Conservation (phyloP, 1,140 invertebrate genomes). For the Hesperophylax magnus region DNA sequence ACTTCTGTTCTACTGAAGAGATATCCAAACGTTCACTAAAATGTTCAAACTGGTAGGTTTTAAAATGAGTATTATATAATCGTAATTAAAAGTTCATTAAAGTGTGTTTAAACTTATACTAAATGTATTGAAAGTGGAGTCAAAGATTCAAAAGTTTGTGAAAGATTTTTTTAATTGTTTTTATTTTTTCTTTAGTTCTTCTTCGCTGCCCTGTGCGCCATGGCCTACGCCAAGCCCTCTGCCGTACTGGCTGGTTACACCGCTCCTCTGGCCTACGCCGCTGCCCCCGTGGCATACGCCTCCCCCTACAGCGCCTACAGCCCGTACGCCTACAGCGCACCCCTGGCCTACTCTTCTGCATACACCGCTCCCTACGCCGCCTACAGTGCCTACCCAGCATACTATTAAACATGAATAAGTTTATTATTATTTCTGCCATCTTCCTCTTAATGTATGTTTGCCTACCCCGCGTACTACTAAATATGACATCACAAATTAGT, state of each 20-base stretch:
- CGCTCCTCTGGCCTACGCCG: slow-evolving; percentile 47
- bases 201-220: slow-evolving; percentile 67
- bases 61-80: not conserved
- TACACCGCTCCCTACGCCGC: slow-evolving; percentile 48
- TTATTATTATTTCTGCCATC: no score
- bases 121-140: not conserved
- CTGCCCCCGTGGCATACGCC: slow-evolving; percentile 21
- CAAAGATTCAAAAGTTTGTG: no score
- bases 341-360: slow-evolving; percentile 45
- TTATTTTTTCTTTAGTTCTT: slow-evolving; percentile 51
- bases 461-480: no score
- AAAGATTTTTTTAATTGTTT: no score
- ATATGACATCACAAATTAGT: no score
- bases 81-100: not conserved
- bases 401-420: slow-evolving; percentile 17
- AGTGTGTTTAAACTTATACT: not conserved
- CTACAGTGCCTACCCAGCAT: slow-evolving; percentile 40
- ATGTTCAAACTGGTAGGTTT: slow-evolving; percentile 5
- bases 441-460: no score
- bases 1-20: not conserved
- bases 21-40: not conserved
- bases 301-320: slow-evolving; percentile 28
- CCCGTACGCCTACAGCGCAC: slow-evolving; percentile 34
- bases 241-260: slow-evolving; percentile 44
- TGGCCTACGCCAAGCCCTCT: slow-evolving; percentile 69